These are phyloP conservation scores for Junonia oenone DNA, from an alignment of 2,888 invertebrate species.

Conservation along the genomic window DNA sequence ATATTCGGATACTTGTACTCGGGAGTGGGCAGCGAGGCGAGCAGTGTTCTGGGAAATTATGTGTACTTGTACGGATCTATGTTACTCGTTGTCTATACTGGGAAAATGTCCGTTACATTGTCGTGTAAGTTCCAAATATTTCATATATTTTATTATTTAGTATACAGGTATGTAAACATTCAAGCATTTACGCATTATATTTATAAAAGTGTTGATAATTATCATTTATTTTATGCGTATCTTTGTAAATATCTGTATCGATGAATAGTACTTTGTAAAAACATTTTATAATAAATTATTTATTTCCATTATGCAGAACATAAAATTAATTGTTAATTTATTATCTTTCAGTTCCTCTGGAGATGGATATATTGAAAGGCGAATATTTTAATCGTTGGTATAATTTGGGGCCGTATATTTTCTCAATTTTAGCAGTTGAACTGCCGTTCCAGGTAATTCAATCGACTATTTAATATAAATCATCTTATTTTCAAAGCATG, in stretches of 20 bases:
- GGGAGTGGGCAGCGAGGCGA: conserved; percentile 91
- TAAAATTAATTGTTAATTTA: too few species aligned
- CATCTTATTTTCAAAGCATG: too few species aligned
- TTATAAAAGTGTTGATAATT: too few species aligned
- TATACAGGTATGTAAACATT: neutral
- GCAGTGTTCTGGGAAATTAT: conserved; percentile 92
- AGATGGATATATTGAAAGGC: conserved; percentile 90
- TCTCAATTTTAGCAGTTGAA: conserved; percentile 92
- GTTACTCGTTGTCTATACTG: conserved; percentile 93
- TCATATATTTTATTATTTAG: neutral
- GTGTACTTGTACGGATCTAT: conserved; percentile 94
- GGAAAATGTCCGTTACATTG: conserved; percentile 96
- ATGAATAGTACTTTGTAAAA: too few species aligned
- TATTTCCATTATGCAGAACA: too few species aligned
- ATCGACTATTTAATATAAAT: neutral
- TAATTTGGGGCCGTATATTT: conserved; percentile 90
- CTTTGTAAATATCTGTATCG: too few species aligned
- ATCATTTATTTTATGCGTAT: too few species aligned
- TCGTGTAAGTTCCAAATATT: conserved; percentile 93
- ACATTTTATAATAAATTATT: too few species aligned
- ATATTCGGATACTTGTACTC: conserved; percentile 94
- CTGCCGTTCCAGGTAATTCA: conserved; percentile 88
- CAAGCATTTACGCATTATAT: too few species aligned
- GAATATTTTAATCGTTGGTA: conserved; percentile 98
- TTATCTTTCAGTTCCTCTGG: conserved; percentile 93